A percentile compares a stretch with the other conserved stretches of the same genome.
These are phyloP conservation scores for Tadarida brasiliensis DNA, from an alignment of 2,797 vertebrate species.

Conservation along the genomic window DNA sequence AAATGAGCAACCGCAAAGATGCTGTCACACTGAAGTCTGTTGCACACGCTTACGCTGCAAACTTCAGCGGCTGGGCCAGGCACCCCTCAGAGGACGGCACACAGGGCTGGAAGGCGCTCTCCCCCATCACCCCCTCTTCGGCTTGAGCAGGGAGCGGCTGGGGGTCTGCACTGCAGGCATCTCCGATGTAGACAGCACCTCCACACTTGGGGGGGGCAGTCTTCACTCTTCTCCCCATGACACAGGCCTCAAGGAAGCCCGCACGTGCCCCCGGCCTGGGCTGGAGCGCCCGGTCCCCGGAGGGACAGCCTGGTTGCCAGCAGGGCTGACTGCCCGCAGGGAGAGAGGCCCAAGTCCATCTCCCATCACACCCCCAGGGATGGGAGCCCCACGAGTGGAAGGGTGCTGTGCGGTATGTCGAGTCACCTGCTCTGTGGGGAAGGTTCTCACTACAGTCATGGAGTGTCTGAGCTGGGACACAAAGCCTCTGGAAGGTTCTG, in stretches of 20 bases:
- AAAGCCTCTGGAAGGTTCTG: neutral
- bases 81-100: fast-evolving
- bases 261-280: neutral
- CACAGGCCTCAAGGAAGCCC: neutral
- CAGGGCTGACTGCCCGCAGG: neutral
- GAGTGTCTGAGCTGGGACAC: neutral
- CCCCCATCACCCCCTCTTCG: fast-evolving
- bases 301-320: neutral
- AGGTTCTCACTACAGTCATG: too few species aligned
- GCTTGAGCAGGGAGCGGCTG: neutral
- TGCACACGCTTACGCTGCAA: neutral
- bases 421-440: neutral
- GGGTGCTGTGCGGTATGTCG: neutral
- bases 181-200: neutral
- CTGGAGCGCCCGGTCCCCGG: neutral
- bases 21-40: neutral
- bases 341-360: neutral
- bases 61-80: neutral
- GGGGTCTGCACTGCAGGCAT: neutral
- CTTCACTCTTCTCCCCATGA: fast-evolving
- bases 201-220: neutral
- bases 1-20: neutral
- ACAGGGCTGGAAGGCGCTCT: fast-evolving
- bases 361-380: too few species aligned
- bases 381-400: neutral